Base-by-base conservation (phyloP, 2,113 vertebrate genomes). In the Alethe diademata region DNA sequence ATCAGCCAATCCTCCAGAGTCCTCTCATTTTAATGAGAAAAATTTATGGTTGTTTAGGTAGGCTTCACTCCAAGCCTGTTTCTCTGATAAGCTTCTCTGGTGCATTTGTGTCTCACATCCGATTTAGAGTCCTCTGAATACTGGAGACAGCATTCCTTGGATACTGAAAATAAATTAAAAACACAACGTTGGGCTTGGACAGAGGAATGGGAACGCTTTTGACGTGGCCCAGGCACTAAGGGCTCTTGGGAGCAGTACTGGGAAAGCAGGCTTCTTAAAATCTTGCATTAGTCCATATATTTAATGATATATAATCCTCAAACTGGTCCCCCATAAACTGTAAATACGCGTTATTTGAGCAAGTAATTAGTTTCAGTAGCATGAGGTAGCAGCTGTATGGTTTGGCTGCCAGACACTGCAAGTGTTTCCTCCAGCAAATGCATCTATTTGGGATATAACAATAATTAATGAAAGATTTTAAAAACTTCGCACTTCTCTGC, bases 81-180 rank as follows among this genome's bases (percentile, higher is more conserved):
- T 87, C 97, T 96, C 96, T 97, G 98, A 98, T 98, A 98, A 97
- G 97, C 93, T 95, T 93, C 96, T 95, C 97, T 97, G 93, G 97
- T 97, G 97, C 95, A 94, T 98, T 97, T 97, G 97, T 96, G 97
- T 97, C 97, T 92, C 95, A 93, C 94, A 96, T 97, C 92, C 92
- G 96, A 98, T 96, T 97, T 54, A 96, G 97, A 97, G 97, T 97
- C 97, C 97, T 97, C 97, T 79, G 96, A 96, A 97, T 95, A 96
- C 96, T 97, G 97, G 97, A 97, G 97, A 97, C 97, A 96, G 97
- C 98, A 98, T 98, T 98, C 98, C 97, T 98, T 96, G 97, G 97
- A 98, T 97, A 98, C 98, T 98, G 98, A 98, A 97, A 98, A 96
- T 98, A 98, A 98, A 98, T 98, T 98, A 98, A 98, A 98, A 98